Conservation (phyloP, 2,113 vertebrate genomes). For the Cromileptes altivelis region DNA sequence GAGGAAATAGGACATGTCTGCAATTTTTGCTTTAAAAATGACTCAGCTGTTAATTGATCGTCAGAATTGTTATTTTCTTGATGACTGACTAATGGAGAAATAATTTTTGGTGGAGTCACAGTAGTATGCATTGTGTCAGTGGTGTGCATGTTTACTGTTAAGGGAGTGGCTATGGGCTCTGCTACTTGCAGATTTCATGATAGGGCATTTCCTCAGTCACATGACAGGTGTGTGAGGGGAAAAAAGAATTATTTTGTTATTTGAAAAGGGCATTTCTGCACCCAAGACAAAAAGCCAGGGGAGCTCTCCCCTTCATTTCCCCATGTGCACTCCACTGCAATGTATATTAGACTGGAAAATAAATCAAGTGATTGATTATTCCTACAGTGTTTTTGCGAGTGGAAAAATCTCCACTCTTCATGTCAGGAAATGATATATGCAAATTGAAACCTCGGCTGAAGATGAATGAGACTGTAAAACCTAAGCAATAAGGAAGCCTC, state of each 20-base stretch:
- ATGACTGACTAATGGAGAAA: background rate
- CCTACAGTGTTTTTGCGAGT: constrained; percentile 34
- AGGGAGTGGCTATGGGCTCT: background rate
- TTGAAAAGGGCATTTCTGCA: constrained; percentile 45
- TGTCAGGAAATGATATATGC: constrained; percentile 65
- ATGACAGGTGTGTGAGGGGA: constrained; percentile 13
- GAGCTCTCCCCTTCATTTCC: constrained; percentile 19
- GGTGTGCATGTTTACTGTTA: constrained; percentile 7
- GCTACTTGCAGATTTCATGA: constrained; percentile 4
- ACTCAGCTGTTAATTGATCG: background rate
- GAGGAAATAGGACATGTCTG: background rate
- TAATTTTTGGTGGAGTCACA: background rate
- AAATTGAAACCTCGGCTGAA: constrained; percentile 59
- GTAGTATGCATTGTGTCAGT: background rate
- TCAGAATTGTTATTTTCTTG: background rate
- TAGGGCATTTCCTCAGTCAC: constrained; percentile 28
- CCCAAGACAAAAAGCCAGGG: constrained; percentile 20
- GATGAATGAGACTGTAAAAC: constrained; percentile 65
- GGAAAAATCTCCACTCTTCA: constrained; percentile 42
- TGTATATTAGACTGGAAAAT: constrained; percentile 57
- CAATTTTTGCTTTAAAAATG: background rate
- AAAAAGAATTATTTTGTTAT: constrained; percentile 29
- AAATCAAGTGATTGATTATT: constrained; percentile 71
- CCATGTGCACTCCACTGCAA: background rate
- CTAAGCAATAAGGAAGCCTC: constrained; percentile 36